phyloP scores from a whole-genome alignment of 2,888 invertebrate genomes.

The Campopleginae sp. region DNA sequence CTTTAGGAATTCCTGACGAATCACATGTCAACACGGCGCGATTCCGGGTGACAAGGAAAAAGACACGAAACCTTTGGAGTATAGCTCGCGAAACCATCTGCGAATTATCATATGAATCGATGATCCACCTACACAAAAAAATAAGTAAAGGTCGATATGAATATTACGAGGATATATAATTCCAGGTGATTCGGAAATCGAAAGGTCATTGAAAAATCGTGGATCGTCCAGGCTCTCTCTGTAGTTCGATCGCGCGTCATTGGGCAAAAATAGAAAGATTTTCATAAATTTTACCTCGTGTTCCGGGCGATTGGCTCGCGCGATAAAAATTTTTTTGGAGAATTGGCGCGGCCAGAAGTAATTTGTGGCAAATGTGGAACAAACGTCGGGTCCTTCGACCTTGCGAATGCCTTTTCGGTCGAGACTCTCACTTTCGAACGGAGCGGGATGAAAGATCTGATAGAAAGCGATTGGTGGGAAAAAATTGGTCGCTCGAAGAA shows the following conservation, averaged over 20 bases:
- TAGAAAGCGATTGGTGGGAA: slow-evolving; percentile 5
- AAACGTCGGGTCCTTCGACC: slow-evolving; percentile 38
- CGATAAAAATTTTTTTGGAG: background rate
- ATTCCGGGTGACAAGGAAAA: background rate
- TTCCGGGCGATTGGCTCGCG: background rate
- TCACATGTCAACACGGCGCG: background rate
- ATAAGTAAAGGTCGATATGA: slow-evolving; percentile 1
- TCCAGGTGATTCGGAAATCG: background rate
- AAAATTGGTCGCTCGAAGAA: background rate
- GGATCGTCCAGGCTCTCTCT: background rate
- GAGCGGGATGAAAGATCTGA: slow-evolving; percentile 21
- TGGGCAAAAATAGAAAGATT: background rate
- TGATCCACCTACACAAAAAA: background rate
- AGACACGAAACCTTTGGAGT: background rate
- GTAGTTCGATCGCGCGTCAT: background rate
- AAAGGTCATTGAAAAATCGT: slow-evolving; percentile 22
- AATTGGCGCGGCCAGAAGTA: slow-evolving; percentile 2
- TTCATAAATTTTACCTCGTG: background rate
- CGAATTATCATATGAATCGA: slow-evolving; percentile 6
- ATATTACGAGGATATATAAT: background rate
- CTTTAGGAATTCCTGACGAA: background rate
- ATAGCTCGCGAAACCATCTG: background rate
- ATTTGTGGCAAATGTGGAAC: slow-evolving; percentile 18
- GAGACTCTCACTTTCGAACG: slow-evolving; percentile 49
- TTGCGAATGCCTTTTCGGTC: slow-evolving; percentile 37